These are phyloP conservation scores for Urocyon cinereoargenteus DNA, from an alignment of 2,797 vertebrate genomes.

Conservation along the genomic window DNA sequence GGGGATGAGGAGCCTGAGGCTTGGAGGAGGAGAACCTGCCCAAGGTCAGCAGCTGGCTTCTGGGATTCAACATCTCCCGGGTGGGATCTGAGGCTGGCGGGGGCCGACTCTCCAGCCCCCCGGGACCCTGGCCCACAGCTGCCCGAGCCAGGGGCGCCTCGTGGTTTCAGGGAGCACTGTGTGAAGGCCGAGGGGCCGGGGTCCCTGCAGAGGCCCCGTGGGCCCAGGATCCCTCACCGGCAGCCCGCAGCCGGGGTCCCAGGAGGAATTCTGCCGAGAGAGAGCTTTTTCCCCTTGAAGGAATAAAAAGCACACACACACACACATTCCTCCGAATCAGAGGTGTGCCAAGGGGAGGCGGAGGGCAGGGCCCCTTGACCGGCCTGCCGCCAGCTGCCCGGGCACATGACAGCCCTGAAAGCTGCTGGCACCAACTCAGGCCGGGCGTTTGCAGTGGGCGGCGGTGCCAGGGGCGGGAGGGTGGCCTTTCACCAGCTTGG, in stretches of 20 bases:
- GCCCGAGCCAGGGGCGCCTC: background rate
- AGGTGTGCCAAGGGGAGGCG: slow-evolving; percentile 84
- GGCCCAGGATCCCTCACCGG: slow-evolving; percentile 28
- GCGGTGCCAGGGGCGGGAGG: slow-evolving; percentile 83
- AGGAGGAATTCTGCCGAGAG: slow-evolving; percentile 79
- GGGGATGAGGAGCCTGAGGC: slow-evolving; percentile 31
- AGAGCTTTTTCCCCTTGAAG: slow-evolving; percentile 78
- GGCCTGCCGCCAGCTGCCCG: slow-evolving; percentile 80
- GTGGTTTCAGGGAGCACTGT: background rate
- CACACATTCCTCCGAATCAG: slow-evolving; percentile 82
- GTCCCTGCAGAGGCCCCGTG: slow-evolving; percentile 30
- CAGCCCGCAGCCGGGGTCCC: slow-evolving; percentile 70
- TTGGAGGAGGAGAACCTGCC: background rate
- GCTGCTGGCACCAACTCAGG: slow-evolving; percentile 85
- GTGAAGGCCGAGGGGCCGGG: slow-evolving; percentile 19
- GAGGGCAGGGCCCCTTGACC: slow-evolving; percentile 77
- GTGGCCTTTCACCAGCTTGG: slow-evolving; percentile 86
- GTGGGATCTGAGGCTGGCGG: background rate
- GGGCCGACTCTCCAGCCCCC: background rate
- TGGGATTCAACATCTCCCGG: background rate
- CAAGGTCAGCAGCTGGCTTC: background rate
- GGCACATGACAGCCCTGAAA: slow-evolving; percentile 82
- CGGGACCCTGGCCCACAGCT: background rate
- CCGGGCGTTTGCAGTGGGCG: slow-evolving; percentile 79
- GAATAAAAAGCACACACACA: slow-evolving; percentile 30